Conservation (phyloP, 2,797 vertebrate genomes). For the Micromesistius poutassou region DNA sequence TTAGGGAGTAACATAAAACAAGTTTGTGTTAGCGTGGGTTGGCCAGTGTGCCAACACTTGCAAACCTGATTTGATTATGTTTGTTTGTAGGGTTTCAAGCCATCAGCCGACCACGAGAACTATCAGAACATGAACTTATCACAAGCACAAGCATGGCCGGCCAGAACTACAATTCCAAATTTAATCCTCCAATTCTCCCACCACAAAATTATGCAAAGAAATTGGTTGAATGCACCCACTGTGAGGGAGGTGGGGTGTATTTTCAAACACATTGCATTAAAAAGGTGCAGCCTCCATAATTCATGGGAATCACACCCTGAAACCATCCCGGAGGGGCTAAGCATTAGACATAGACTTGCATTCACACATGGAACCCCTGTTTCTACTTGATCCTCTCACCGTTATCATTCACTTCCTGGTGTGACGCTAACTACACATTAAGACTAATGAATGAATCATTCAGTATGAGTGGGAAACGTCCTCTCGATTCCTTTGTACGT, state of each 20-base stretch:
- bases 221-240: background rate
- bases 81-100: too few species aligned
- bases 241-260: background rate
- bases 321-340: constrained; percentile 47
- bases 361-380: constrained; percentile 47
- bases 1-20: too few species aligned
- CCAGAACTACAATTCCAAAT: too few species aligned
- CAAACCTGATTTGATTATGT: too few species aligned
- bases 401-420: constrained; percentile 43
- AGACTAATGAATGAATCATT: constrained; percentile 46
- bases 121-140: too few species aligned
- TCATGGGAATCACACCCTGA: constrained; percentile 60
- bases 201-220: background rate
- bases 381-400: constrained; percentile 32
- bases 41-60: background rate
- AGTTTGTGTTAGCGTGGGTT: too few species aligned
- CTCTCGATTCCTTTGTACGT: too few species aligned
- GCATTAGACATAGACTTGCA: constrained; percentile 57
- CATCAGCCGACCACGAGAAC: too few species aligned
- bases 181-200: too few species aligned
- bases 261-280: background rate
- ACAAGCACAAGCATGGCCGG: too few species aligned
- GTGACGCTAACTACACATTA: constrained; percentile 50
- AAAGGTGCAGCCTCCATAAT: constrained; percentile 56
- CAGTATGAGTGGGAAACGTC: too few species aligned